These are phyloP conservation scores for Eubasilissa regina DNA, from an alignment of 1,140 invertebrate species.

Conservation along the genomic window DNA sequence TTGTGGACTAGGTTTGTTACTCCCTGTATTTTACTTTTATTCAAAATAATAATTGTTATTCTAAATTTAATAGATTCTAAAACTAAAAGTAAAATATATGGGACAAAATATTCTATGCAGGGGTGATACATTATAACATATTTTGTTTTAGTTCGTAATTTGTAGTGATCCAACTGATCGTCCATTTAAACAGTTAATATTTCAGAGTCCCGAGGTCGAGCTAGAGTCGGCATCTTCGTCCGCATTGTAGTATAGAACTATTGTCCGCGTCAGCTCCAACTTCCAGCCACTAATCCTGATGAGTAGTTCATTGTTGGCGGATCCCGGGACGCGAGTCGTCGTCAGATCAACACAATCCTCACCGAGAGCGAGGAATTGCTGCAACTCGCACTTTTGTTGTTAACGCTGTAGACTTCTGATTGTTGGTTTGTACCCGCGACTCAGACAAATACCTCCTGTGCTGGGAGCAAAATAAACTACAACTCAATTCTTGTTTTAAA, in stretches of 20 bases:
- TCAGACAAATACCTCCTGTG: background rate
- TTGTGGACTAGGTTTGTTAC: too few species aligned
- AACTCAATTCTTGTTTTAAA: too few species aligned
- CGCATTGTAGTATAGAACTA: background rate
- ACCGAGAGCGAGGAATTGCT: background rate
- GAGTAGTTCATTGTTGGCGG: slow-evolving; percentile 6
- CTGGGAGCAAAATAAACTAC: too few species aligned
- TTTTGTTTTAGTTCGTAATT: too few species aligned
- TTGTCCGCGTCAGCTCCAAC: slow-evolving; percentile 5
- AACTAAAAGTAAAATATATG: too few species aligned
- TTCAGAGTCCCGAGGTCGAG: background rate
- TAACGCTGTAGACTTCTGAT: background rate
- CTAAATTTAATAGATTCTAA: too few species aligned
- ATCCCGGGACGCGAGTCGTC: background rate
- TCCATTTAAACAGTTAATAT: background rate
- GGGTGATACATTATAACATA: too few species aligned
- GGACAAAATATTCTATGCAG: too few species aligned
- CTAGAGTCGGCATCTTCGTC: background rate
- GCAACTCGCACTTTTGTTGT: slow-evolving; percentile 12
- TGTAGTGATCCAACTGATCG: too few species aligned
- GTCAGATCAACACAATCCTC: background rate
- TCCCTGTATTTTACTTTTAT: too few species aligned
- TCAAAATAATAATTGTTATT: too few species aligned
- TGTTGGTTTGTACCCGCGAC: background rate
- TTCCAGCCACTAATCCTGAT: slow-evolving; percentile 26